Evolutionary conservation across 1,140 invertebrate species (phyloP).

Genomic region (Vollenhovia emeryi): DNA sequence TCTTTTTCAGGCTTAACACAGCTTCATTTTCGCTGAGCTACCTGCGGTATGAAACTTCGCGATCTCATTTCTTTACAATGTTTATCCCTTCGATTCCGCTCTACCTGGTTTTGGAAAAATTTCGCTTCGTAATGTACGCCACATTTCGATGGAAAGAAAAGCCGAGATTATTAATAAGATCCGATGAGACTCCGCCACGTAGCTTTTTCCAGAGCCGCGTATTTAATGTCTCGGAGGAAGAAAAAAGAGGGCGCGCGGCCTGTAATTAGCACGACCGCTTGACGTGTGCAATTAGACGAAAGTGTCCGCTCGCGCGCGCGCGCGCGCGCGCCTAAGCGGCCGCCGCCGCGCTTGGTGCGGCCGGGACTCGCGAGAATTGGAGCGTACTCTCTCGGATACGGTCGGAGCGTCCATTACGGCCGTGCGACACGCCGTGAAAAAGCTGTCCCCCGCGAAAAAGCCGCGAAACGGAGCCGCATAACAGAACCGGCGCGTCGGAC

Average conservation of each 20-base stretch:
- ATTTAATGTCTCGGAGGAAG: not conserved
- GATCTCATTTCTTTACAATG: not conserved
- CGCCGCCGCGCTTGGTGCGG: slow-evolving; percentile 11
- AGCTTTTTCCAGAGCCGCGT: not conserved
- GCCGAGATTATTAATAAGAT: slow-evolving; percentile 1
- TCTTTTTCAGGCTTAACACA: not conserved
- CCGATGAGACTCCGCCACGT: not conserved
- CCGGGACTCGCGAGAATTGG: slow-evolving; percentile 77
- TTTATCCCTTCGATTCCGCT: not conserved
- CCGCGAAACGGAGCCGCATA: slow-evolving; percentile 72
- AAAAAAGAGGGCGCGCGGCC: slow-evolving; percentile 1
- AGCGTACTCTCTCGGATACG: slow-evolving; percentile 78
- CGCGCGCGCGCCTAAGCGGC: slow-evolving; percentile 23
- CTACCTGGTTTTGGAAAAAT: too few relatives aligned
- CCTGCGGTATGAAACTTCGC: not conserved
- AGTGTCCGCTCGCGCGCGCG: slow-evolving; percentile 39
- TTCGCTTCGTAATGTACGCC: not conserved
- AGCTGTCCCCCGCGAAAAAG: slow-evolving; percentile 79
- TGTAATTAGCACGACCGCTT: slow-evolving; percentile 56
- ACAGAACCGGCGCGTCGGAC: slow-evolving; percentile 56
- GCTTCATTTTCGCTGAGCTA: not conserved
- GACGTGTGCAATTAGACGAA: slow-evolving; percentile 69
- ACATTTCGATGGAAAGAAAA: slow-evolving; percentile 1
- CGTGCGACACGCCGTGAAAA: slow-evolving; percentile 76
- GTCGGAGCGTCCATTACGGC: slow-evolving; percentile 78